Evolutionary conservation across 35 echinoderm and acorn worm genomes (phyloP), one percentile per base, ranked within the genome.

Genomic region (Lytechinus variegatus): DNA sequence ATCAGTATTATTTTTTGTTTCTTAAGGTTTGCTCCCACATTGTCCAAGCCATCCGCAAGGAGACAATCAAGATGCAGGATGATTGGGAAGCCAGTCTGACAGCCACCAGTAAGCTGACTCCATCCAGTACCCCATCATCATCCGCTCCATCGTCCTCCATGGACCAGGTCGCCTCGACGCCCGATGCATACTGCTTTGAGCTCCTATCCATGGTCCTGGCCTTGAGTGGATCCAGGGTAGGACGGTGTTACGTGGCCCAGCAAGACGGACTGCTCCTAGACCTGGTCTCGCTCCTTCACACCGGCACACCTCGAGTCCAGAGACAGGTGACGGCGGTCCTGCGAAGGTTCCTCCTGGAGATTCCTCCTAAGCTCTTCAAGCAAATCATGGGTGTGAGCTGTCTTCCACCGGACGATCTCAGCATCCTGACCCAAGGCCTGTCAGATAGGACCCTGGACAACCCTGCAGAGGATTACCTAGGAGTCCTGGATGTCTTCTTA

Each of bases 161-260:
- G 3, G 56, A 97, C 44, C 94, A 61, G 12, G 54, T 91, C 54
- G 86, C 94, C 27, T 91, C 94, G 28, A 66, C 94, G 3, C 93
- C 98, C 10, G 98, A 99, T 95, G 98, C 98, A 9, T 99, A 99
- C 97, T 99, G 98, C 95, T 99, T 99, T 95, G 98, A 99, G 92
- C 89, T 99, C 21, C 96, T 99, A n/a, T 99, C 98, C 56, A 99
- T 99, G 98, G 98, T 99, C 28, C 91, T 99, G 61, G 98, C 98
- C 24, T 95, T 99, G 93, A 98, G 98, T 92, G 97, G 96, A 4
- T 99, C 98, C 87, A 95, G 96, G 61, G 98, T 99, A 21, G 98
- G 98, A 19, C 95, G 98, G 86, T 95, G 95, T 87, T 99, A 99
- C 52, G 97, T 99, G 0, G 98, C 98, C 28, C 97, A 99, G 95